Evolutionary conservation across 2,797 vertebrate species (phyloP).

Genomic region (Karalla daura): DNA sequence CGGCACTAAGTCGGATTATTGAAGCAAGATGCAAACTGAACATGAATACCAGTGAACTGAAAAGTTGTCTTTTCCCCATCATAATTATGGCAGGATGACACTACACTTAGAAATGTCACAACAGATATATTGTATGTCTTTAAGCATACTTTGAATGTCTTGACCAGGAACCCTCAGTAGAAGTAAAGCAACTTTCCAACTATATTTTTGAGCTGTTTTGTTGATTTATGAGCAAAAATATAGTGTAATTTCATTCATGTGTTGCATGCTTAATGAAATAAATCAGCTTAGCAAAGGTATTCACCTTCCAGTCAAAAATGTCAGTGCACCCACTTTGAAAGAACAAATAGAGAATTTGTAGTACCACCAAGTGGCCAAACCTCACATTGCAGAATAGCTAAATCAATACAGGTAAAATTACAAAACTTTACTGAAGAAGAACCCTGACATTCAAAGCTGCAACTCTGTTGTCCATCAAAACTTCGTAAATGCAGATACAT

Average conservation of each 20-base stretch:
- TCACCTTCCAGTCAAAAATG: neutral
- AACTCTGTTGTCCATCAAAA: neutral
- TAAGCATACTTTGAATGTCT: conserved; percentile 52
- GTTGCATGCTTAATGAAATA: neutral
- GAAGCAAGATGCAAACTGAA: neutral
- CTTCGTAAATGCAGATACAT: no score
- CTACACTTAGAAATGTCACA: no score
- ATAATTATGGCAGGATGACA: no score
- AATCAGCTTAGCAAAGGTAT: neutral
- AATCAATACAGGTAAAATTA: neutral
- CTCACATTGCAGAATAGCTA: conserved; percentile 18
- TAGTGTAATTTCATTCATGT: neutral
- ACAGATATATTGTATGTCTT: neutral
- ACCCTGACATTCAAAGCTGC: neutral
- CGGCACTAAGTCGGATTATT: neutral
- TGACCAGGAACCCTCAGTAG: conserved; percentile 28
- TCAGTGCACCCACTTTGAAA: neutral
- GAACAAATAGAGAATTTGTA: conserved; percentile 16
- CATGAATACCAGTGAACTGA: no score
- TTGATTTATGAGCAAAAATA: conserved; percentile 1
- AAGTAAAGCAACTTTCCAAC: no score
- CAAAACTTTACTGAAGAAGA: no score
- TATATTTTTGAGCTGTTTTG: no score
- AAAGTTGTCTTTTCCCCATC: no score
- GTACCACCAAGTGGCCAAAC: conserved; percentile 64